Conservation (phyloP, 92 coral and sea anemone species). For the Epizoanthus rinbou region DNA sequence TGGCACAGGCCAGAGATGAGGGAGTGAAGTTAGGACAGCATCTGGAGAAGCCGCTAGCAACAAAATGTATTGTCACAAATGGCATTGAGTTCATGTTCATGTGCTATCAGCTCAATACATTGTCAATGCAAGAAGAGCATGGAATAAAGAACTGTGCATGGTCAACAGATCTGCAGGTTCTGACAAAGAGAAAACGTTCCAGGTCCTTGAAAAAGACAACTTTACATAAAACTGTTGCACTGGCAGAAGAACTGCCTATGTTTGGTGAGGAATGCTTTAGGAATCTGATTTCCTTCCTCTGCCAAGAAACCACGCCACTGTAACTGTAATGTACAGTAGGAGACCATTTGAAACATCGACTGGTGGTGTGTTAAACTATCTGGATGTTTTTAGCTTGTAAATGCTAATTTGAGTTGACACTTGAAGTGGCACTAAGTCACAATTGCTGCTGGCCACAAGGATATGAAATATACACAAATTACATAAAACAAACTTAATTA, state of each 20-base stretch:
- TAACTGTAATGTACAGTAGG: neutral
- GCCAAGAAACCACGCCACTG: conserved; percentile 46
- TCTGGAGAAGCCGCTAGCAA: conserved; percentile 72
- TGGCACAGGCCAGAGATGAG: conserved; percentile 77
- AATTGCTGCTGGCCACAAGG: no score
- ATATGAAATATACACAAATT: no score
- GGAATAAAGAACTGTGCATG: conserved; percentile 95
- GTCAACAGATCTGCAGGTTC: conserved; percentile 60
- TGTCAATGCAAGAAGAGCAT: conserved; percentile 91
- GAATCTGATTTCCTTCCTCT: conserved; percentile 68
- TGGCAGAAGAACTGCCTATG: conserved; percentile 44
- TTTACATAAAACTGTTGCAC: conserved; percentile 75
- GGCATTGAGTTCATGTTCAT: conserved; percentile 72
- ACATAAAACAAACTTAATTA: no score
- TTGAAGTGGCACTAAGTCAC: no score
- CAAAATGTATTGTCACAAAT: conserved; percentile 81
- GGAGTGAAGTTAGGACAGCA: conserved; percentile 82
- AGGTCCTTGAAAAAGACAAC: conserved; percentile 28
- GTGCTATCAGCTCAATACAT: conserved; percentile 93
- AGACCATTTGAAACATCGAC: neutral
- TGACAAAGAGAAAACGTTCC: conserved; percentile 48
- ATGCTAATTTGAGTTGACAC: no score
- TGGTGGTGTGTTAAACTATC: no score
- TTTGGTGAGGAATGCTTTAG: conserved; percentile 79
- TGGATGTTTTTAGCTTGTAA: no score